phyloP scores from a whole-genome alignment of 2,113 vertebrate species.

The Microtus pennsylvanicus region DNA sequence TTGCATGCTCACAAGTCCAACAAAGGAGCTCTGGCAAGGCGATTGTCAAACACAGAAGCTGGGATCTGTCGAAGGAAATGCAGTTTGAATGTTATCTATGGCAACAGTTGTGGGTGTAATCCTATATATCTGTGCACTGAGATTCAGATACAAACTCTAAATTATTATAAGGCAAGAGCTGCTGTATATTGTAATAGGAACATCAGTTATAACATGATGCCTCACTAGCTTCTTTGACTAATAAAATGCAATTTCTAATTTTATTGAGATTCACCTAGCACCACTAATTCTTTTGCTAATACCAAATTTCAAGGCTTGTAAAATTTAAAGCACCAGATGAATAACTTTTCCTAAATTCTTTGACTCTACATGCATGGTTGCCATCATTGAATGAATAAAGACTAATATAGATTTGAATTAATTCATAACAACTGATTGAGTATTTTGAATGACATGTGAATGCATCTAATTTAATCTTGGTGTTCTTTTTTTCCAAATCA shows the following conservation, averaged over 20 bases:
- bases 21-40: background rate
- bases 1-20: background rate
- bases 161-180: background rate
- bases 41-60: background rate
- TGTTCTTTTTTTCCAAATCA: background rate
- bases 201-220: background rate
- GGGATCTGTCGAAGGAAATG: slow-evolving; percentile 44
- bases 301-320: background rate
- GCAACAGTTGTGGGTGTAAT: background rate
- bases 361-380: background rate
- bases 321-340: slow-evolving; percentile 7
- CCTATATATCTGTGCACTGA: background rate
- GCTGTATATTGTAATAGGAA: background rate
- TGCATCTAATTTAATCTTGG: background rate
- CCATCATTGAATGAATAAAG: background rate
- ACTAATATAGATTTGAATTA: background rate
- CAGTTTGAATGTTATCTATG: background rate
- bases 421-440: background rate
- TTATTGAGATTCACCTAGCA: background rate
- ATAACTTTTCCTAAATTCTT: background rate
- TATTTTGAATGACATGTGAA: background rate
- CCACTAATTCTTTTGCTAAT: slow-evolving; percentile 33
- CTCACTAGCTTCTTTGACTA: background rate
- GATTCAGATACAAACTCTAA: slow-evolving; percentile 10
- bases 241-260: slow-evolving; percentile 29